These are phyloP conservation scores for Pissodes strobi DNA, from an alignment of 1,140 invertebrate genomes.

Conservation along the genomic window DNA sequence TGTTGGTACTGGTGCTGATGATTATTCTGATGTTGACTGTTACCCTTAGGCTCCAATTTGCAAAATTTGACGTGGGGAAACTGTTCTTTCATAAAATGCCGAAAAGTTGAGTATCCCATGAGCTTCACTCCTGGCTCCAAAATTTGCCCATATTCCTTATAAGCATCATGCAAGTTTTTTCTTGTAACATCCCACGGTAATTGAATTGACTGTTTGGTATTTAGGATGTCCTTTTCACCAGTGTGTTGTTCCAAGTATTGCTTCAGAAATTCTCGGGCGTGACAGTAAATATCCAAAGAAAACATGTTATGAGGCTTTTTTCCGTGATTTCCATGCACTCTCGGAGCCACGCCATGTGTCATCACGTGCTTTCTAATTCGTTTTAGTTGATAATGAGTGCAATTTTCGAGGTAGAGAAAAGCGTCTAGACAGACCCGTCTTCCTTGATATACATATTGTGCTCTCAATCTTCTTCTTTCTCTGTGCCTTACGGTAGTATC, in stretches of 20 bases:
- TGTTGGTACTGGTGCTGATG: conserved; percentile 55
- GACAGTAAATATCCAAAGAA: conserved; percentile 75
- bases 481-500: conserved; percentile 73
- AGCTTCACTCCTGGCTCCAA: conserved; percentile 68
- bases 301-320: conserved; percentile 83
- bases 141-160: conserved; percentile 72
- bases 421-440: conserved; percentile 77
- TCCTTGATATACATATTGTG: conserved; percentile 77
- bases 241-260: conserved; percentile 69
- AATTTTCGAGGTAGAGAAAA: conserved; percentile 79
- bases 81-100: conserved; percentile 79
- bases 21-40: conserved; percentile 53
- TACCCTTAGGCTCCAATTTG: conserved; percentile 64
- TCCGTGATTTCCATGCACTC: conserved; percentile 77
- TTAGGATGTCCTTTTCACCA: conserved; percentile 56
- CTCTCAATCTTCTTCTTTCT: conserved; percentile 70
- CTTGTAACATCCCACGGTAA: conserved; percentile 71
- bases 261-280: conserved; percentile 75
- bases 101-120: conserved; percentile 80
- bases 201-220: conserved; percentile 63
- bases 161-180: conserved; percentile 74
- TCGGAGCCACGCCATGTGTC: conserved; percentile 75
- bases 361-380: conserved; percentile 77
- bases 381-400: conserved; percentile 79
- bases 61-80: conserved; percentile 78